phyloP scores from a whole-genome alignment of 1,140 invertebrate genomes.

The Eupristina koningsbergeri region DNA sequence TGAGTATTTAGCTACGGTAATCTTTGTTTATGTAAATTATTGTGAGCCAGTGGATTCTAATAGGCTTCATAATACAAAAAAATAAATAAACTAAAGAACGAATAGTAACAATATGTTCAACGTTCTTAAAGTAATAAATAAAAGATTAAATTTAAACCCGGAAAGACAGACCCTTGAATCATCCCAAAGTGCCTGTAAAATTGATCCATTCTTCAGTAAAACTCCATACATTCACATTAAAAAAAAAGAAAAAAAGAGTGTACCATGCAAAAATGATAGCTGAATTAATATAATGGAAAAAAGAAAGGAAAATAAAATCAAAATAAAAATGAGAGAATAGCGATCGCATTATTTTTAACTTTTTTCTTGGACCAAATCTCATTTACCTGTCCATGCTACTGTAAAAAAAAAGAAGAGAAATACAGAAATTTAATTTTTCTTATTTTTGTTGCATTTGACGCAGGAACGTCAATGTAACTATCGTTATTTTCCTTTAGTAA shows the following conservation, averaged over 20 bases:
- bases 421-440: conserved; percentile 21
- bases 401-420: background rate
- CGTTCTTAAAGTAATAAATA: conserved; percentile 27
- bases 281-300: conserved; percentile 37
- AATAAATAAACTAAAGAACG: conserved; percentile 22
- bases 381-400: background rate
- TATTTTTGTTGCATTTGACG: conserved; percentile 40
- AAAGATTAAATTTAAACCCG: conserved; percentile 43
- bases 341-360: conserved; percentile 25
- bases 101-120: conserved; percentile 4
- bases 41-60: conserved; percentile 34
- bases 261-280: conserved; percentile 62
- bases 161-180: conserved; percentile 63
- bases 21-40: conserved; percentile 51
- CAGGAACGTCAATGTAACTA: conserved; percentile 46
- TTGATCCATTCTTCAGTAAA: conserved; percentile 69
- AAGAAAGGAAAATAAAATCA: conserved; percentile 8
- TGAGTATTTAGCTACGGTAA: conserved; percentile 49
- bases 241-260: conserved; percentile 67
- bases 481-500: conserved; percentile 35
- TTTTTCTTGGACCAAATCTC: conserved; percentile 35
- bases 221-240: conserved; percentile 68
- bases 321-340: conserved; percentile 41
- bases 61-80: conserved; percentile 4
- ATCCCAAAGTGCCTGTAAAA: conserved; percentile 64